Evolutionary conservation across 2,113 vertebrate species (phyloP).

Genomic region (Columbina picui): DNA sequence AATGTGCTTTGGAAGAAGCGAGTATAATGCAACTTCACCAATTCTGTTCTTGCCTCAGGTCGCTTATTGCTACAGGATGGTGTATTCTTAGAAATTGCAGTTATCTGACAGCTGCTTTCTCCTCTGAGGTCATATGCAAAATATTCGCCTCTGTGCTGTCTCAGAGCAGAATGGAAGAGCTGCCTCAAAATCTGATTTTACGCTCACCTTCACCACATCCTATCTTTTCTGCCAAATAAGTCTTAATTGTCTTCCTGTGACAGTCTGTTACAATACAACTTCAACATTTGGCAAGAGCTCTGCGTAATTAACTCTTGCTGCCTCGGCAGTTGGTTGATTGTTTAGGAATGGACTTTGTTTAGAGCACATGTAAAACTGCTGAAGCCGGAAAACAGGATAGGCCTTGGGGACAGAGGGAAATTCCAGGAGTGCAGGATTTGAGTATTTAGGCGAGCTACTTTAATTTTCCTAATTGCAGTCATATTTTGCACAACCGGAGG

Average conservation of each 20-base stretch:
- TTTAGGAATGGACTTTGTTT: not conserved
- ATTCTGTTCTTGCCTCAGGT: not conserved
- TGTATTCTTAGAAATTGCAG: not conserved
- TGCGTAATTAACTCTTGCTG: not conserved
- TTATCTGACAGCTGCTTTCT: not conserved
- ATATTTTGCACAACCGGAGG: not conserved
- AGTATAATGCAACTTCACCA: not conserved
- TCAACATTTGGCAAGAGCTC: not conserved
- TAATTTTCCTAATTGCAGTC: conserved; percentile 25
- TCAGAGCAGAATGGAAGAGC: not conserved
- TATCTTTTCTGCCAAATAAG: not conserved
- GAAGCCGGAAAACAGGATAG: not conserved
- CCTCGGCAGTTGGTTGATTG: not conserved
- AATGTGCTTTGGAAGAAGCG: not conserved
- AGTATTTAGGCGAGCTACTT: conserved; percentile 11
- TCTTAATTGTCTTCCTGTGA: conserved; percentile 23
- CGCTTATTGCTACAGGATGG: not conserved
- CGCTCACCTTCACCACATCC: not conserved
- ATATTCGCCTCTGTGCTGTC: not conserved
- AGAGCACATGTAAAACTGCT: accelerated
- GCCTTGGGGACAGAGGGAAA: not conserved
- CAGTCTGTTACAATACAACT: not conserved
- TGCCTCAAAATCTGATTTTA: not conserved
- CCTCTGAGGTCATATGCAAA: not conserved
- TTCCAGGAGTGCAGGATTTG: not conserved